These are phyloP conservation scores for Brenthis daphne DNA, from an alignment of 2,888 invertebrate species.

Conservation along the genomic window DNA sequence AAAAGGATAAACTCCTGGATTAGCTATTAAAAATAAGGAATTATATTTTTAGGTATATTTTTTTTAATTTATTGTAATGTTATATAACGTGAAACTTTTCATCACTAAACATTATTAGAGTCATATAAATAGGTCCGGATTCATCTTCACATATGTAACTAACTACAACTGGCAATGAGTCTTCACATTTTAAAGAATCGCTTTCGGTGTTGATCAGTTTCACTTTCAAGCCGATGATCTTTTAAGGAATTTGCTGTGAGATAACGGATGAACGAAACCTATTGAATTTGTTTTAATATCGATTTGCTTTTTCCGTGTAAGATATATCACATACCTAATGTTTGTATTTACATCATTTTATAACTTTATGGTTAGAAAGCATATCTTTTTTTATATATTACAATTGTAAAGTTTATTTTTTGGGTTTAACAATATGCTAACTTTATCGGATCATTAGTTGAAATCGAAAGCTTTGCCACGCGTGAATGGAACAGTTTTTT, in stretches of 20 bases:
- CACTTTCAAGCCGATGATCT: constrained; percentile 76
- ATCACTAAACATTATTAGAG: constrained; percentile 53
- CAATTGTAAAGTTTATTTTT: not conserved
- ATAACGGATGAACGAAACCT: constrained; percentile 71
- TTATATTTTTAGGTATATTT: too few species aligned
- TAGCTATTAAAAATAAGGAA: too few species aligned
- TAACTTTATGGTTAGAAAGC: too few species aligned
- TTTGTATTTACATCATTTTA: not conserved
- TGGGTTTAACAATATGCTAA: not conserved
- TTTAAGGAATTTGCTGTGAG: constrained; percentile 67
- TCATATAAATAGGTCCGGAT: constrained; percentile 54
- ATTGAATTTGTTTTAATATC: constrained; percentile 36
- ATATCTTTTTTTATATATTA: not conserved
- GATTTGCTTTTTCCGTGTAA: constrained; percentile 17
- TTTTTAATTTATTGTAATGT: too few species aligned
- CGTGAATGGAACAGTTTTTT: constrained; percentile 38
- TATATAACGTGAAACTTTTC: not conserved
- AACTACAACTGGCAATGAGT: constrained; percentile 42
- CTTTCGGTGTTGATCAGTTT: constrained; percentile 72
- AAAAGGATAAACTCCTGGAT: not conserved
- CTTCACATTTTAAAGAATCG: constrained; percentile 63
- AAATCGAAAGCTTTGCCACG: constrained; percentile 29
- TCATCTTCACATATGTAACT: constrained; percentile 45
- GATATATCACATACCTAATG: not conserved
- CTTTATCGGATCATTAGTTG: not conserved